Conservation (phyloP, 2,797 vertebrate genomes). For the Pseudochirops corinnae region DNA sequence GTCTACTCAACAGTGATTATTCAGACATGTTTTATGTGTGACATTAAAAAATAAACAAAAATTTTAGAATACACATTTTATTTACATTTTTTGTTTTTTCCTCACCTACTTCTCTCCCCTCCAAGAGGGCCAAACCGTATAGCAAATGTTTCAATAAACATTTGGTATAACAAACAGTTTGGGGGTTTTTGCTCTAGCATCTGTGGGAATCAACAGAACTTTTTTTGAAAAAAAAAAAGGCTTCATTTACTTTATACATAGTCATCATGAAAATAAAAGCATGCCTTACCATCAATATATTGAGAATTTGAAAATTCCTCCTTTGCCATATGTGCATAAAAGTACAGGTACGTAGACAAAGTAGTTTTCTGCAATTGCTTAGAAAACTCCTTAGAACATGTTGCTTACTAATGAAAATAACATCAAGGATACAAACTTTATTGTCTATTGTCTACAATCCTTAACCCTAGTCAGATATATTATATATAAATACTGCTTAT, state of each 20-base stretch:
- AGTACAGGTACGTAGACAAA: background rate
- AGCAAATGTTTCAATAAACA: background rate
- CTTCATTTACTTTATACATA: slow-evolving; percentile 21
- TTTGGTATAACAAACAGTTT: background rate
- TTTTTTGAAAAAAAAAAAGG: background rate
- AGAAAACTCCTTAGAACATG: background rate
- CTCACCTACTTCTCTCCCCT: background rate
- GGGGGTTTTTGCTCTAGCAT: background rate
- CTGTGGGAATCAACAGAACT: background rate
- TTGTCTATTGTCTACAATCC: background rate
- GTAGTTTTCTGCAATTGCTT: slow-evolving; percentile 28
- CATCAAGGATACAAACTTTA: background rate
- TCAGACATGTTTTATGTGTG: background rate
- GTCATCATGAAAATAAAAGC: slow-evolving; percentile 35
- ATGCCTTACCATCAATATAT: background rate
- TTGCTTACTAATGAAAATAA: background rate
- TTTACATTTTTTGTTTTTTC: background rate
- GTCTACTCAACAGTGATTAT: slow-evolving; percentile 48
- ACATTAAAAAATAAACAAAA: background rate
- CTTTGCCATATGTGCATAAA: background rate
- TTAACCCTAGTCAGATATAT: background rate
- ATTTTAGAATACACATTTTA: background rate
- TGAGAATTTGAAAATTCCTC: background rate
- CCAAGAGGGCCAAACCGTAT: background rate
- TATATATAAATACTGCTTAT: background rate